Conservation (phyloP, 1,140 invertebrate species). For the Holotrichia oblita region DNA sequence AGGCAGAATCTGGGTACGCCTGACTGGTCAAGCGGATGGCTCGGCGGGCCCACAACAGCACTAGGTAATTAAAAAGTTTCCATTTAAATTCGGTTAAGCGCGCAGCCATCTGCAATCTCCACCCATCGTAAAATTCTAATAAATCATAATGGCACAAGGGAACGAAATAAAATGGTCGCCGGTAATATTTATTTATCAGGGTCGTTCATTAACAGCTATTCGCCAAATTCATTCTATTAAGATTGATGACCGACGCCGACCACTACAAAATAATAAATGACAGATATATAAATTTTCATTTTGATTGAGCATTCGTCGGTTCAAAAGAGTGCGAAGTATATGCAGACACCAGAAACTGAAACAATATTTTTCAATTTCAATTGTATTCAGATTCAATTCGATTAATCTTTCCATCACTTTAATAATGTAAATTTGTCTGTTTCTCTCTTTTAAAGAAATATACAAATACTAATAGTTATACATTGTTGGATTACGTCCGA, state of each 20-base stretch:
- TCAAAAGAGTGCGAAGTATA: neutral
- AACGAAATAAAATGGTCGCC: constrained; percentile 5
- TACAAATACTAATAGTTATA: neutral
- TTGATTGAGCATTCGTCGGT: neutral
- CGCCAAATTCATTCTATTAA: constrained; percentile 26
- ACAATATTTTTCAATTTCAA: no score
- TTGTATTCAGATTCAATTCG: no score
- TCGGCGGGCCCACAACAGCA: constrained; percentile 66
- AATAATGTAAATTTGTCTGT: no score
- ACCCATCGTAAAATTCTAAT: constrained; percentile 34
- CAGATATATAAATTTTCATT: neutral
- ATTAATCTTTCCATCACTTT: no score
- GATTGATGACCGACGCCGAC: neutral
- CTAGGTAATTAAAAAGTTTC: constrained; percentile 63
- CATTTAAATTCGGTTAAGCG: constrained; percentile 67
- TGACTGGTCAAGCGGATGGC: constrained; percentile 70
- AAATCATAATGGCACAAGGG: constrained; percentile 19
- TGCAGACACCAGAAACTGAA: neutral
- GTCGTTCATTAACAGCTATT: constrained; percentile 24
- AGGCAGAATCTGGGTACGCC: constrained; percentile 73
- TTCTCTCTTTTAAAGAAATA: neutral
- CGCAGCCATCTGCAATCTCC: constrained; percentile 64
- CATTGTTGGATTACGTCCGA: no score
- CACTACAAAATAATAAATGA: neutral
- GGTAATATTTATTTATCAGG: constrained; percentile 27